phyloP scores from a whole-genome alignment of 1,140 invertebrate species.

The Babylonia areolata region DNA sequence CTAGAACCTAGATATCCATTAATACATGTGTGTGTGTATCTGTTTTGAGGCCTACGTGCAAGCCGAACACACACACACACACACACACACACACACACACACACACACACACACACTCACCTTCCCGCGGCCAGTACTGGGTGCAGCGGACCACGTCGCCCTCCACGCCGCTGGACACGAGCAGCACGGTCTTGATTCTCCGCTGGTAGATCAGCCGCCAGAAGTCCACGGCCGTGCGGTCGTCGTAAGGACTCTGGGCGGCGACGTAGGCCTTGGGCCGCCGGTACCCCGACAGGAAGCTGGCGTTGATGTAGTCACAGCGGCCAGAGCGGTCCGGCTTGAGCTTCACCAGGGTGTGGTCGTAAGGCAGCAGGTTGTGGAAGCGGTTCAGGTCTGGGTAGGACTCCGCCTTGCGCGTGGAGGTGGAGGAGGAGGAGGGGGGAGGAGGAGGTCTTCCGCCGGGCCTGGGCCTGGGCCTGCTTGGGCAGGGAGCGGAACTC shows the following conservation, averaged over 20 bases:
- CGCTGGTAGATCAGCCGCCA: conserved; percentile 72
- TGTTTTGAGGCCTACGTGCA: no score
- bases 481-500: conserved; percentile 71
- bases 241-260: conserved; percentile 73
- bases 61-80: background rate
- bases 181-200: conserved; percentile 66
- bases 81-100: background rate
- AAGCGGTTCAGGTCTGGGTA: conserved; percentile 67
- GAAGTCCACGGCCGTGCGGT: conserved; percentile 71
- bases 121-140: conserved; percentile 73
- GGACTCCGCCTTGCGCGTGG: conserved; percentile 57
- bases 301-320: conserved; percentile 98
- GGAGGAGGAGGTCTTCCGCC: no score
- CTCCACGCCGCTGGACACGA: conserved; percentile 71
- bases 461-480: conserved; percentile 40
- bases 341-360: conserved; percentile 68
- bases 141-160: conserved; percentile 74
- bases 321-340: conserved; percentile 59
- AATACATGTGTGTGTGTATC: no score
- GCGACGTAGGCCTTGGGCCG: conserved; percentile 68
- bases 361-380: conserved; percentile 71
- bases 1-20: no score
- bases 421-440: no score
- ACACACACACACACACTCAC: conserved; percentile 9
- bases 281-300: conserved; percentile 68